Evolutionary conservation across 2,797 vertebrate genomes (phyloP), one percentile per base, ranked within the genome.

Genomic region (Cryptoprocta ferox): DNA sequence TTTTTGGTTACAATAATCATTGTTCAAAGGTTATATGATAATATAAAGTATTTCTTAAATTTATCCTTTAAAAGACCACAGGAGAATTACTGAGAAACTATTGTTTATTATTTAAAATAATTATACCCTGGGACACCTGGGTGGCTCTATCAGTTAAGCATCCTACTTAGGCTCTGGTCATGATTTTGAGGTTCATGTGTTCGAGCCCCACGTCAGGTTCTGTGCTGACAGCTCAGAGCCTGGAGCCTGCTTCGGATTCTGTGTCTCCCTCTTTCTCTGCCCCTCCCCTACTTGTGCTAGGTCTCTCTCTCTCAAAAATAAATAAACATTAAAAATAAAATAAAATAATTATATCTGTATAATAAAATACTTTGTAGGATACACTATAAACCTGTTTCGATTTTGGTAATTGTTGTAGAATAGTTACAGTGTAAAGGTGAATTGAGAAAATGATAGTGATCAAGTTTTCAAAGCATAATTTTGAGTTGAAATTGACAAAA

Each of bases 401-500:
- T 92, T 97, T 89, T 90, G 79, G 65, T 91, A 97, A 97, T 93
- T 97, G 61, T 91, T 96, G 19, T 71, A 94, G 98, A 98, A 98
- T 80, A 91, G 56, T 85, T 97, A 85, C 45, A 96, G 45, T 94
- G 65, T 50, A 80, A 94, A 94, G 81, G 66, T 76, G 12, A 83
- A 95, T 92, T 97, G 97, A 83, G 88, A 73, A 97, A 97, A 98
- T 87, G 96, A 94, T 32, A 97, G 84, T 96, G 97, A 96, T 98
- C 96, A 97, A 85, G 53, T 89, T 97, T 95, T 95, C 68, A 98
- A 98, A 96, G 94, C 95, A 93, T 97, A 96, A 98, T 95, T 93
- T 98, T 90, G 81, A 91, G 93, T 98, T 96, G 92, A 66, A 98
- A 97, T 39, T 35, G 88, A 96, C 70, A 48, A 86, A 92, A 24